phyloP scores from a whole-genome alignment of 2,888 invertebrate species.

The Steinernema hermaphroditum region DNA sequence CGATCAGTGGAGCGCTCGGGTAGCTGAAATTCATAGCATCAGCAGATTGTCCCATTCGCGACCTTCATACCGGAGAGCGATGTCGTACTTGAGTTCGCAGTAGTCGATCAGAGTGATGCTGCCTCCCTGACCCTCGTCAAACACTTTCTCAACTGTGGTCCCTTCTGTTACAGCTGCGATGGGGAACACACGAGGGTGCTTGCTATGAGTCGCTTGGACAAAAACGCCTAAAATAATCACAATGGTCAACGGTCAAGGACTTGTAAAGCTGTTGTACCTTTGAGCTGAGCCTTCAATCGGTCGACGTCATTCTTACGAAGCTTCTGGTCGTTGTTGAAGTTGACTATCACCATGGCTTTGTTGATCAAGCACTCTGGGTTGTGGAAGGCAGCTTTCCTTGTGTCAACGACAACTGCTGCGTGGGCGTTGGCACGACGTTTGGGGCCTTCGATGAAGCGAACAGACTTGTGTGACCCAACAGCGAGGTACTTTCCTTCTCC shows the following conservation, averaged over 20 bases:
- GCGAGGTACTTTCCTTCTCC: constrained; percentile 38
- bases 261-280: no score
- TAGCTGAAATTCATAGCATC: no score
- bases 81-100: constrained; percentile 40
- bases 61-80: no score
- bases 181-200: no score
- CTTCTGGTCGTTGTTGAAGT: constrained; percentile 8
- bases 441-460: constrained; percentile 40
- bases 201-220: no score
- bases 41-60: no score
- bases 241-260: background rate
- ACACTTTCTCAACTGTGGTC: no score
- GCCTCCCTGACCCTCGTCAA: constrained; percentile 32
- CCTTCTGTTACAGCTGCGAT: no score
- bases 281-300: constrained; percentile 31
- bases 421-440: constrained; percentile 35
- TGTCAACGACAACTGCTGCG: constrained; percentile 41
- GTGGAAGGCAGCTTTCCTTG: constrained; percentile 36
- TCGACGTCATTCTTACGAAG: constrained; percentile 20
- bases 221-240: background rate
- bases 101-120: constrained; percentile 40
- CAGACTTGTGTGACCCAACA: constrained; percentile 41
- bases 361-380: constrained; percentile 30
- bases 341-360: constrained; percentile 33
- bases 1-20: no score